A percentile compares a stretch with the other conserved stretches of the same genome.
Evolutionary conservation across 2,113 vertebrate genomes (phyloP).

Genomic region (Neofelis nebulosa): DNA sequence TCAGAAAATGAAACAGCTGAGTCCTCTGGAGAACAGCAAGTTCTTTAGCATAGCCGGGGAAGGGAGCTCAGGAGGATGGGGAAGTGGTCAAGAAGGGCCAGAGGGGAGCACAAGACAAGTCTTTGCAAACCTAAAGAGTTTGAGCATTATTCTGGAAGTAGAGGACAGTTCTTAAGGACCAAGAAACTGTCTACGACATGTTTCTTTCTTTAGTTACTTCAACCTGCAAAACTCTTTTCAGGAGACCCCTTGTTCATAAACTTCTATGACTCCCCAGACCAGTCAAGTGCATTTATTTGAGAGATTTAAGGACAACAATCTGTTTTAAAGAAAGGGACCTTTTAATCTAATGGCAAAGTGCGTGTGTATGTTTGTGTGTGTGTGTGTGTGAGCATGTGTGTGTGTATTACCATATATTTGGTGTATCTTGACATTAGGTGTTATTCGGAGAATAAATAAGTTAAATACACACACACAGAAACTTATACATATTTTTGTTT

Average conservation of each 20-base stretch:
- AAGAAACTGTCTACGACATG: background rate
- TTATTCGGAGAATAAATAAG: slow-evolving; percentile 16
- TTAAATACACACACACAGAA: background rate
- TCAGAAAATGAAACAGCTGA: background rate
- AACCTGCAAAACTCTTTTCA: background rate
- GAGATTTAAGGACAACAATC: background rate
- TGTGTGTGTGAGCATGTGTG: background rate
- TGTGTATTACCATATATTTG: background rate
- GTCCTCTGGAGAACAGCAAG: background rate
- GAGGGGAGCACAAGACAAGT: background rate
- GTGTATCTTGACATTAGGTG: background rate
- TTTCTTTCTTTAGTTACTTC: background rate
- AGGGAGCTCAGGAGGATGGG: background rate
- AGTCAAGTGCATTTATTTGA: background rate
- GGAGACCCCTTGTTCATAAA: background rate
- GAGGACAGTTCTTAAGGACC: background rate
- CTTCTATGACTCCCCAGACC: background rate
- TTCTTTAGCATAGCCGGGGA: background rate
- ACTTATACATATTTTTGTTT: background rate
- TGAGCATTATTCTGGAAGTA: background rate
- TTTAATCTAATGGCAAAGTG: background rate
- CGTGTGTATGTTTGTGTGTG: background rate
- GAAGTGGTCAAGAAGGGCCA: background rate
- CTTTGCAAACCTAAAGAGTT: background rate
- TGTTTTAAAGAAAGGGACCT: background rate